Evolutionary conservation across 2,888 invertebrate genomes (phyloP), one percentile per base, ranked within the genome.

Genomic region (Cheilosia impressa): DNA sequence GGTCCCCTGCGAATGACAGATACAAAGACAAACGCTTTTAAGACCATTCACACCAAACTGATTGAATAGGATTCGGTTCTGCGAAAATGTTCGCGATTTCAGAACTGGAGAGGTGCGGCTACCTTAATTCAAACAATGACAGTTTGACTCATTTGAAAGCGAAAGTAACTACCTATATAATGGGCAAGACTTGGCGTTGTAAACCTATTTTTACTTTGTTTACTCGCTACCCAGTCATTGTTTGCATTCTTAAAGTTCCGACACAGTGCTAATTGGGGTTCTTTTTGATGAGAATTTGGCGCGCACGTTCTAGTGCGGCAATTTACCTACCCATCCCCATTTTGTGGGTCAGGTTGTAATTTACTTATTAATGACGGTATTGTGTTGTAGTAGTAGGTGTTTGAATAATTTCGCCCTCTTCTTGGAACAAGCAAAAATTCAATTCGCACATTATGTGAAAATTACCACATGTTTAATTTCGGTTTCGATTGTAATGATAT

Each of bases 191-290:
- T 22, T 27, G 22, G 22, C 24, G 13, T 55, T 73, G 43, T 73
- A 84, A 79, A 84, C 79, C 83, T 75, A 79, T 79, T 84, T 84
- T n/a, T 17, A 65, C 62, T 58, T 52, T 79, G 68, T 84, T 75
- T 75, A 73, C 72, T 50, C 27, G 55, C 66, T 53, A 45, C 19
- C 22, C 50, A 19, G 41, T 52, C 69, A 41, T 73, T 83, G 63
- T 84, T 84, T 75, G 83, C 68, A 68, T 83, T 79, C 78, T 47
- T 63, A 43, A 81, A 69, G 76, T 76, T 68, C 57, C 69, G 38
- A 65, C 47, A 68, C 24, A 34, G 22, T 31, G 24, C 19, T n/a
- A 43, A 47, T 66, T 43, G 78, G 60, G 53, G 78, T 50, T 78
- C 55, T 65, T 53, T 66, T 53, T 53, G 31, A 55, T 15, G 5